Evolutionary conservation across 2,797 vertebrate species (phyloP).

Genomic region (Atherinosoma microstoma): DNA sequence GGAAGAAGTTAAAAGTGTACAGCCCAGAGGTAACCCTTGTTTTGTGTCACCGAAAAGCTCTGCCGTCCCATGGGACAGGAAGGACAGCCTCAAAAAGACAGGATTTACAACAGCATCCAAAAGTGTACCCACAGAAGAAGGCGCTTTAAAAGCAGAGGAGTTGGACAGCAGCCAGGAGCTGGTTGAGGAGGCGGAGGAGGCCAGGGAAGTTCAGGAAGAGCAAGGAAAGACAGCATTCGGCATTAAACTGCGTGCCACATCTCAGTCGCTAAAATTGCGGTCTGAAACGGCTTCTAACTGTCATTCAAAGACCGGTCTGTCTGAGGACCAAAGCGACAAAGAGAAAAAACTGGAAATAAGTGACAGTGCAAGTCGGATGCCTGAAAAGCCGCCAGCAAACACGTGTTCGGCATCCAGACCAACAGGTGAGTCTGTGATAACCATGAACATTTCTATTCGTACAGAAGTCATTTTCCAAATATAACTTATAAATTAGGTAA

Average conservation of each 20-base stretch:
- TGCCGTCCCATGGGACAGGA: conserved; percentile 40
- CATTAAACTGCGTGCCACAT: conserved; percentile 90
- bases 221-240: conserved; percentile 86
- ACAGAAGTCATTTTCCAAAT: background rate
- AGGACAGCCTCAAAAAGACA: conserved; percentile 58
- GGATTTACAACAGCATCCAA: conserved; percentile 33
- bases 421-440: conserved; percentile 68
- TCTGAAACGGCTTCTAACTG: conserved; percentile 49
- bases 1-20: conserved; percentile 58
- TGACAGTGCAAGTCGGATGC: conserved; percentile 39
- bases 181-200: conserved; percentile 64
- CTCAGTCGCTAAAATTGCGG: conserved; percentile 82
- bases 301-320: conserved; percentile 55
- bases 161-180: conserved; percentile 41
- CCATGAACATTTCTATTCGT: background rate
- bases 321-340: conserved; percentile 46
- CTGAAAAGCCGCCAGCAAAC: conserved; percentile 80
- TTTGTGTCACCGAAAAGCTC: conserved; percentile 26
- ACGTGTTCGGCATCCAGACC: conserved; percentile 42
- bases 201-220: conserved; percentile 54
- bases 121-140: conserved; percentile 18
- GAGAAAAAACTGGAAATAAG: conserved; percentile 50
- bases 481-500: too few species aligned
- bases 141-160: conserved; percentile 26
- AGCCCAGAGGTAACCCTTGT: conserved; percentile 45